These are phyloP conservation scores for Amphimedon queenslandica DNA, from an alignment of 37 sponge, comb jelly and placozoan genomes.

Conservation along the genomic window DNA sequence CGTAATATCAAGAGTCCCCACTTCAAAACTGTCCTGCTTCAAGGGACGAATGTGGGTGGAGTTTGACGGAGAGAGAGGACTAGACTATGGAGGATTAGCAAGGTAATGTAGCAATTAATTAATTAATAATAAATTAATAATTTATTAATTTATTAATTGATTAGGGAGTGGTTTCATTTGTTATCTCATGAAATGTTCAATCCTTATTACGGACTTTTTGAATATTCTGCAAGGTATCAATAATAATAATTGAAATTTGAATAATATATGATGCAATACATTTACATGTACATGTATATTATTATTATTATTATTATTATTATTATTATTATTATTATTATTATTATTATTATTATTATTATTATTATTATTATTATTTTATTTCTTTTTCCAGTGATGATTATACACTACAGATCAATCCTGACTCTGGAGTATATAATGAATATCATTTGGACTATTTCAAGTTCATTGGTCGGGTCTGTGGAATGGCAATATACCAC, in stretches of 20 bases:
- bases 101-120: conserved; percentile 31
- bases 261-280: too few relatives aligned
- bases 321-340: background rate
- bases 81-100: conserved; percentile 96
- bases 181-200: conserved; percentile 99
- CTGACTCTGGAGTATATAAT: conserved; percentile 90
- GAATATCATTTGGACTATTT: conserved; percentile 89
- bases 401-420: conserved; percentile 98
- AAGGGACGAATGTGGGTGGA: conserved; percentile 82
- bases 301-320: background rate
- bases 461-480: conserved; percentile 88
- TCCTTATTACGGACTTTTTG: conserved; percentile 99
- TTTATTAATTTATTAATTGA: background rate
- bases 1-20: background rate
- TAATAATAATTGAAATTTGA: background rate
- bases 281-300: too few relatives aligned
- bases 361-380: too few relatives aligned
- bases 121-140: background rate
- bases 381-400: conserved; percentile 83
- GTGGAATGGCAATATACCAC: conserved; percentile 98
- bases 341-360: background rate
- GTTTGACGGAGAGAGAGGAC: conserved; percentile 90
- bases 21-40: conserved; percentile 41
- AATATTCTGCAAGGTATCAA: conserved; percentile 93
- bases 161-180: conserved; percentile 96